A percentile compares a stretch with the other conserved stretches of the same genome.
These are phyloP conservation scores for Tenodera sinensis DNA, from an alignment of 2,888 invertebrate species.

Conservation along the genomic window DNA sequence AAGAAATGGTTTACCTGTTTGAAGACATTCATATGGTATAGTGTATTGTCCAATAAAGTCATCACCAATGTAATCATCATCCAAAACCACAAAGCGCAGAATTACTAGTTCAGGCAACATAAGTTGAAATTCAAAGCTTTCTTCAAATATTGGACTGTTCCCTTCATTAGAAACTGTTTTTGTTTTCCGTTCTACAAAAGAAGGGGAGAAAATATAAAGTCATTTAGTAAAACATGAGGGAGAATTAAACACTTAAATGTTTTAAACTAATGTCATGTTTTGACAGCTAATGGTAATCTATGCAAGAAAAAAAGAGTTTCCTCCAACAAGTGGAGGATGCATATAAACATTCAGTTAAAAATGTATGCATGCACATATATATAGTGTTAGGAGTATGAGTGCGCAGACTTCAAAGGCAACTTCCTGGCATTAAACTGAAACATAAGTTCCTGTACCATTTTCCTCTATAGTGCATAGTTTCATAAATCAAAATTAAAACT, in stretches of 20 bases:
- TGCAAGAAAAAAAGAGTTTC: no score
- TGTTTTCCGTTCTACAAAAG: conserved; percentile 48
- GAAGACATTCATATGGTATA: conserved; percentile 55
- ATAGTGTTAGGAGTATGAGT: no score
- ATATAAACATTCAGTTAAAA: no score
- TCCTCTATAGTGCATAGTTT: no score
- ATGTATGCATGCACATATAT: no score
- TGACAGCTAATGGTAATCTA: background rate
- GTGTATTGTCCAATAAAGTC: conserved; percentile 60
- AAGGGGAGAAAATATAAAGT: background rate
- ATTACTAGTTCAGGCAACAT: conserved; percentile 55
- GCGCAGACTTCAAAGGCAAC: no score
- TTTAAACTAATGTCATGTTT: background rate
- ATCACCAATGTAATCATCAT: conserved; percentile 53
- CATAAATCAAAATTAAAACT: no score
- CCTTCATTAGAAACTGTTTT: conserved; percentile 56
- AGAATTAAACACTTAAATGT: background rate
- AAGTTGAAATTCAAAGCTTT: conserved; percentile 57
- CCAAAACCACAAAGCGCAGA: conserved; percentile 54
- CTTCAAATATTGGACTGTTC: conserved; percentile 56
- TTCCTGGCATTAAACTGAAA: no score
- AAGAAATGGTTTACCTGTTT: conserved; percentile 45
- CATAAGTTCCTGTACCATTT: no score
- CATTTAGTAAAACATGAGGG: no score
- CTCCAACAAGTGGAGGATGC: no score